Conservation (phyloP, 2,888 invertebrate species). For the Podabrus alpinus region DNA sequence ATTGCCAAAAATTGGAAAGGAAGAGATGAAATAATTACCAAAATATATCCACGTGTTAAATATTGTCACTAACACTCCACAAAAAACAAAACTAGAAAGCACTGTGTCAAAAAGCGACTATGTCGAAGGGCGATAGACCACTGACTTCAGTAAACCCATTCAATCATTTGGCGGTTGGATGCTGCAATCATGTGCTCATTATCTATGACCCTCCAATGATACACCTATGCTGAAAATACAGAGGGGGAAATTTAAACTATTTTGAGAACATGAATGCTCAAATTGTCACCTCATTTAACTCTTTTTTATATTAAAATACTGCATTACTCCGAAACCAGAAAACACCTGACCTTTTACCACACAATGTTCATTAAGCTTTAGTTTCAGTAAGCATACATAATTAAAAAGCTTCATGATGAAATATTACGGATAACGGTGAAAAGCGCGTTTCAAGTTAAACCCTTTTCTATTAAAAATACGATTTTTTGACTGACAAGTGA, state of each 20-base stretch:
- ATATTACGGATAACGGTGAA: neutral
- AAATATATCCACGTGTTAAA: constrained; percentile 32
- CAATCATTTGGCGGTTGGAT: constrained; percentile 32
- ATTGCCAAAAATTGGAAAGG: neutral
- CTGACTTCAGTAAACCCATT: constrained; percentile 35
- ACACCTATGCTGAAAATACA: constrained; percentile 30
- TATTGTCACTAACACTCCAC: constrained; percentile 30
- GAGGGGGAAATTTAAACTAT: constrained; percentile 30
- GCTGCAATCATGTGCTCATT: constrained; percentile 40
- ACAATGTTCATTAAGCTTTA: neutral
- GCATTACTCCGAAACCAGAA: neutral
- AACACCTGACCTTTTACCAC: neutral
- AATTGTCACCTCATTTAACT: constrained; percentile 28
- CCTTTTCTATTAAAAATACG: neutral
- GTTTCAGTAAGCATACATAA: neutral
- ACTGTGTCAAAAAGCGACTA: constrained; percentile 36
- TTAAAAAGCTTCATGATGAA: neutral
- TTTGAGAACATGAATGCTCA: constrained; percentile 25
- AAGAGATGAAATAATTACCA: constrained; percentile 27
- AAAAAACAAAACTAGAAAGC: constrained; percentile 26
- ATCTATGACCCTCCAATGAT: constrained; percentile 36
- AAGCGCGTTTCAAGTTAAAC: neutral
- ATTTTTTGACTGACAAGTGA: neutral
- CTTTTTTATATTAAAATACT: constrained; percentile 17
- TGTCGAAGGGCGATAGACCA: constrained; percentile 36